A percentile compares a stretch with the other conserved stretches of the same genome.
phyloP scores from a whole-genome alignment of 1,140 invertebrate species.

The Eriosoma lanigerum region DNA sequence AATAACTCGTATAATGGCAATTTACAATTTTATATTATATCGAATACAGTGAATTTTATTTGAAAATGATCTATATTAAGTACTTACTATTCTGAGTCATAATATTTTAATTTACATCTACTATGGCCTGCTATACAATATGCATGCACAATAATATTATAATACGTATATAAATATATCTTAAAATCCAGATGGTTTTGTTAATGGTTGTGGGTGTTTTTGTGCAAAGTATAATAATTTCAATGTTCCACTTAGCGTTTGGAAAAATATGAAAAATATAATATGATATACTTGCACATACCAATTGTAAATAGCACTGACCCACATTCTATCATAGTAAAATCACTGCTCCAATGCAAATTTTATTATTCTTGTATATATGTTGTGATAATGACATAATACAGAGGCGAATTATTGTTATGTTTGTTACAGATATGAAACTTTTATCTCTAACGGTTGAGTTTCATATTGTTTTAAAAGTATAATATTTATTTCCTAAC shows the following conservation, averaged over 20 bases:
- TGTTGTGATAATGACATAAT: background rate
- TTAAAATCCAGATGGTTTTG: background rate
- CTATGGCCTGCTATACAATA: too few relatives aligned
- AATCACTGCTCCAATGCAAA: background rate
- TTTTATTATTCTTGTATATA: background rate
- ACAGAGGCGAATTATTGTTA: background rate
- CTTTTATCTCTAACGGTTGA: too few relatives aligned
- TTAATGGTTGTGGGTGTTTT: slow-evolving; percentile 6
- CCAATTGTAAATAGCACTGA: background rate
- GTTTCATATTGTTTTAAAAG: too few relatives aligned
- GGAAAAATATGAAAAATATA: background rate
- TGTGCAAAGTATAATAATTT: background rate
- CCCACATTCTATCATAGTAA: background rate
- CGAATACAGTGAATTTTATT: too few relatives aligned
- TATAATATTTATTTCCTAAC: too few relatives aligned
- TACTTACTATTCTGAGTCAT: too few relatives aligned
- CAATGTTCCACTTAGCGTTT: background rate
- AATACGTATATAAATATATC: background rate
- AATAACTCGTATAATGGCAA: too few relatives aligned
- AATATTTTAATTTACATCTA: too few relatives aligned
- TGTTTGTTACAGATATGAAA: background rate
- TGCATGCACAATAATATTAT: too few relatives aligned
- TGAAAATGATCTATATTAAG: too few relatives aligned
- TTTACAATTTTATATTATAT: too few relatives aligned
- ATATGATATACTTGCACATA: too few relatives aligned